Conservation (phyloP, 1,140 invertebrate species). For the Bombus pascuorum region DNA sequence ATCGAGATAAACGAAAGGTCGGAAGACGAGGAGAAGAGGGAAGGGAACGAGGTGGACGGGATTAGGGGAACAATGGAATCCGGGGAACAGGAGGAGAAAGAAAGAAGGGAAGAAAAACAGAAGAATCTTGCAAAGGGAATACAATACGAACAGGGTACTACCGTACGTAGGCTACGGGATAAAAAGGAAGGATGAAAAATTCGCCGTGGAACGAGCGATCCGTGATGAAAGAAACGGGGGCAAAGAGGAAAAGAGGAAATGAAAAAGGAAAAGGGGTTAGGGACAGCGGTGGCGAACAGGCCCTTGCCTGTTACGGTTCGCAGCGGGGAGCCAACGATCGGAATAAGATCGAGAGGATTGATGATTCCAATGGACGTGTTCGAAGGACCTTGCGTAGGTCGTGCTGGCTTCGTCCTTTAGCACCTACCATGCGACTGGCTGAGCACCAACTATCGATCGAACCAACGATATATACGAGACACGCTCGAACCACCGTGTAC, state of each 20-base stretch:
- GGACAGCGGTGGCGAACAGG: neutral
- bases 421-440: slow-evolving; percentile 53
- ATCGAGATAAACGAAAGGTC: slow-evolving; percentile 61
- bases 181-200: slow-evolving; percentile 17
- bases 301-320: neutral
- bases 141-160: slow-evolving; percentile 13
- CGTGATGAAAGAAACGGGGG: neutral
- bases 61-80: slow-evolving; percentile 54
- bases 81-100: slow-evolving; percentile 10
- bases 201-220: neutral
- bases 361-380: slow-evolving; percentile 35
- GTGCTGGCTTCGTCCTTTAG: slow-evolving; percentile 50
- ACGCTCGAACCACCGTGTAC: slow-evolving; percentile 37
- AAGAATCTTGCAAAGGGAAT: slow-evolving; percentile 50
- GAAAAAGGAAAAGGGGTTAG: neutral
- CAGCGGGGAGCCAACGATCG: slow-evolving; percentile 6
- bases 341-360: slow-evolving; percentile 53
- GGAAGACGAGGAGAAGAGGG: slow-evolving; percentile 42
- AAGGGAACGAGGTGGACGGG: slow-evolving; percentile 27
- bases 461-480: slow-evolving; percentile 47
- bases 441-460: slow-evolving; percentile 58
- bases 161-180: neutral
- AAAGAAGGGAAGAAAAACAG: slow-evolving; percentile 35
- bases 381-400: slow-evolving; percentile 41
- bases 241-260: neutral